Evolutionary conservation across 2,797 vertebrate genomes (phyloP).

Genomic region (Myotis pilosus): DNA sequence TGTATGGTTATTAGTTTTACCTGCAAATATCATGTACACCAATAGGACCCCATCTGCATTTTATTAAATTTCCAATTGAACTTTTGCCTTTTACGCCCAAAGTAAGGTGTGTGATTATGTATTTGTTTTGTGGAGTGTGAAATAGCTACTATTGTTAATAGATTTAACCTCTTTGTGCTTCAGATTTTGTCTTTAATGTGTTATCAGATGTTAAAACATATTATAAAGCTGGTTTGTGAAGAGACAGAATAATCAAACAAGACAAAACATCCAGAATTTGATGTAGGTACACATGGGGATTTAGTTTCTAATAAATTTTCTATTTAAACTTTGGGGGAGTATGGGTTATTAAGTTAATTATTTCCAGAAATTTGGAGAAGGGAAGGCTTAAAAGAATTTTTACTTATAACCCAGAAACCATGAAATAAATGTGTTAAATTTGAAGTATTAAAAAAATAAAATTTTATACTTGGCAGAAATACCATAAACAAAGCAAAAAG

Average conservation of each 20-base stretch:
- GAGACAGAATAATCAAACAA: conserved; percentile 10
- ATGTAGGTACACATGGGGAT: neutral
- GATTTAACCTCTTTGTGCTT: neutral
- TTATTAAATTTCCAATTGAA: neutral
- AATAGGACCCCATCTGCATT: neutral
- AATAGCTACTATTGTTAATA: neutral
- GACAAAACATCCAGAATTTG: conserved; percentile 3
- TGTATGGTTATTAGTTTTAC: neutral
- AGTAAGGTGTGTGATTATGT: neutral
- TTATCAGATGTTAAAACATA: conserved; percentile 5
- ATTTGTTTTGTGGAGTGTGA: neutral
- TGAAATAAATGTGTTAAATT: neutral
- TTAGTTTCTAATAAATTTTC: conserved; percentile 2
- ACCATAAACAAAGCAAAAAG: neutral
- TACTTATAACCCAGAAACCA: conserved; percentile 8
- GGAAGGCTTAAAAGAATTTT: neutral
- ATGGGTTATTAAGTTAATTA: conserved; percentile 1
- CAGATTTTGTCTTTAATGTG: conserved; percentile 30
- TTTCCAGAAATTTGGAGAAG: conserved; percentile 12
- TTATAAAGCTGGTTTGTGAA: neutral
- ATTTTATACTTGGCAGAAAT: neutral
- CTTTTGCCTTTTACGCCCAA: neutral
- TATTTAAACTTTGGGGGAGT: neutral
- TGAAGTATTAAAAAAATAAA: neutral
- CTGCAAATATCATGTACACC: neutral